Conservation (phyloP, 2,113 vertebrate genomes). For the Tapirus terrestris region DNA sequence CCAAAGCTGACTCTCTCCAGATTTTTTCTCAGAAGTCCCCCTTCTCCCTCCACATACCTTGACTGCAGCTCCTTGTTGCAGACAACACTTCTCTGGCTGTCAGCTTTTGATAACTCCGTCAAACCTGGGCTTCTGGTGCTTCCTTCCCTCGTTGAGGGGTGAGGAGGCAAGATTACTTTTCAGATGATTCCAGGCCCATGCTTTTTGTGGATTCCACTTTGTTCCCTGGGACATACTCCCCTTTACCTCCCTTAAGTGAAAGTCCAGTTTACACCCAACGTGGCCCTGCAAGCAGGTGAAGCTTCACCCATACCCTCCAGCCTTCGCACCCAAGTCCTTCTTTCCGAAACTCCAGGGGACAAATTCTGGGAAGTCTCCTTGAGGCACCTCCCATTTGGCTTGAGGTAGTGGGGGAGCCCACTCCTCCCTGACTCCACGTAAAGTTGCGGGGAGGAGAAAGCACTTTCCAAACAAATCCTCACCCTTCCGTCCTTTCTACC, state of each 20-base stretch:
- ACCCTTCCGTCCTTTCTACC: neutral
- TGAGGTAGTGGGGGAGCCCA: neutral
- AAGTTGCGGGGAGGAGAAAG: neutral
- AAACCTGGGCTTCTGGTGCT: neutral
- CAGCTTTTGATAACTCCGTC: neutral
- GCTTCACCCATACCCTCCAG: neutral
- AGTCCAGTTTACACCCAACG: neutral
- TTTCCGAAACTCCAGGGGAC: neutral
- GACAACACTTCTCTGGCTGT: neutral
- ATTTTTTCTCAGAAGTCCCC: neutral
- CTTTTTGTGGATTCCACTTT: neutral
- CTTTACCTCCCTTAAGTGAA: neutral
- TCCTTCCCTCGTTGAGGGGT: neutral
- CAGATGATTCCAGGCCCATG: neutral
- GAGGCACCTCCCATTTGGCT: neutral
- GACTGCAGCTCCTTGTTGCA: neutral
- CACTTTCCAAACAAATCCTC: neutral
- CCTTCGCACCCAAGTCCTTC: neutral
- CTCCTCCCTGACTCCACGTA: neutral
- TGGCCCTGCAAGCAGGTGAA: neutral
- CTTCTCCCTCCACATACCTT: neutral
- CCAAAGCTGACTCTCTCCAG: neutral
- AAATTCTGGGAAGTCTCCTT: neutral
- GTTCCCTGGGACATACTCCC: neutral
- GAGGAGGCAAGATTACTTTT: neutral